These are phyloP conservation scores for Diplolepis rosae DNA, from an alignment of 2,888 invertebrate genomes.

Conservation along the genomic window DNA sequence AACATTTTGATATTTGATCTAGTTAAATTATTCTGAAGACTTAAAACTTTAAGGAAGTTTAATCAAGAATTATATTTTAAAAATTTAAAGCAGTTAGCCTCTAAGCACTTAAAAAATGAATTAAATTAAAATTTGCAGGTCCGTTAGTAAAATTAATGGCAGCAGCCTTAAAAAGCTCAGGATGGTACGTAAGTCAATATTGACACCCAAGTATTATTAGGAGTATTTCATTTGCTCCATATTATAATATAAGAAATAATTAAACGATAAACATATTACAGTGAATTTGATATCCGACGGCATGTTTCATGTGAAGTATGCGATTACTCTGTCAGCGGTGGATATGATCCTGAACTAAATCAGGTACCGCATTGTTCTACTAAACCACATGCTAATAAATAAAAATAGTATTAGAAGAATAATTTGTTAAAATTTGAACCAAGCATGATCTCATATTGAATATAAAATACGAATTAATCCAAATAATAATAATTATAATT, in stretches of 20 bases:
- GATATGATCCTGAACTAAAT: conserved; percentile 90
- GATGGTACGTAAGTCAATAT: conserved; percentile 78
- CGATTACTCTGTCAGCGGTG: conserved; percentile 88
- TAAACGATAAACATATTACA: conserved; percentile 74
- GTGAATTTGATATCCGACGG: conserved; percentile 87
- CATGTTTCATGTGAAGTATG: conserved; percentile 96
- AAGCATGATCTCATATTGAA: no score
- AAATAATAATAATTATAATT: conserved; percentile 55
- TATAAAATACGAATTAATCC: no score
- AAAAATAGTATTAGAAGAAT: no score
- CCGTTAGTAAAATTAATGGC: conserved; percentile 89
- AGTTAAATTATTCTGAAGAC: no score
- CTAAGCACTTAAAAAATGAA: no score
- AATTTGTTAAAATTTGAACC: no score
- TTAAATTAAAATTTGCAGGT: conserved; percentile 77
- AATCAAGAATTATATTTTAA: no score
- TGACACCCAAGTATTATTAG: background rate
- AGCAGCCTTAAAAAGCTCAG: conserved; percentile 86
- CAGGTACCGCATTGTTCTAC: conserved; percentile 75
- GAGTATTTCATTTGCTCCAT: background rate
- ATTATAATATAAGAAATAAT: conserved; percentile 19
- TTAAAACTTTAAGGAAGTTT: no score
- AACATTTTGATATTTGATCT: no score
- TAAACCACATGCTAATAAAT: no score
- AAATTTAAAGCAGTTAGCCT: no score